Base-by-base conservation (phyloP, 1,140 invertebrate species). In the Brachionus paranguensis region DNA sequence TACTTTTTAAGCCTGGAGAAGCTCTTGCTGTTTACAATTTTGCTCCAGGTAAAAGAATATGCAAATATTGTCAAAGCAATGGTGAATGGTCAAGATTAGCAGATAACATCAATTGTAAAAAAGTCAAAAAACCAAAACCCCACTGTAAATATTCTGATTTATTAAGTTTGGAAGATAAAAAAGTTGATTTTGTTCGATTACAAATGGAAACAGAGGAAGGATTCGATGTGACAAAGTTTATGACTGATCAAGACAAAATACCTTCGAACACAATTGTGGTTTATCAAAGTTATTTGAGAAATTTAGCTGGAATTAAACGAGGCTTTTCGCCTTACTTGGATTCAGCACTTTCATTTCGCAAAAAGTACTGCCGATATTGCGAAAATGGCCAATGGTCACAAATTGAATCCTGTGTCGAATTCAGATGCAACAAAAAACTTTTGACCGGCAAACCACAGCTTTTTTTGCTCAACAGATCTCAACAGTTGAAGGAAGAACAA, bases 341-440 rank as follows among this genome's bases (percentile, higher is more conserved):
- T 14, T 29, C 78, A 7, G 37, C 43, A 29, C 12, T 29, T 64
- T 68, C 50, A 24, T 81, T 81, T 47, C 33, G 37, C 10, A 81
- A 68, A 68, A 81, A 81, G 27, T 81, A 45, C 24, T 81, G 78
- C 14, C 12, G 78, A 0, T 81, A 81, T 64, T 81, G 78, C 27
- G 37, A 81, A 60, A 60, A 81, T 29, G 78, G 78, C 8, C 33
- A 43, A 20, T 81, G 78, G 78, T 81, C 78, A 41, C 27, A 81
- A 24, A 64, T 81, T 64, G 78, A 81, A 17, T 81, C 78, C 11
- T 81, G 78, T 47, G 43, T 14, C 12, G 41, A 41, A 7, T 47
- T 81, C 7, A 81, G 60, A n/a, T 81, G 78, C 27, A 47, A 64
- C 3, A 60, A 45, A 81, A 55, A 81, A 20, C 8, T 64, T 24